These are phyloP conservation scores for Acanthacorydalis orientalis DNA, from an alignment of 2,888 invertebrate genomes.

Conservation along the genomic window DNA sequence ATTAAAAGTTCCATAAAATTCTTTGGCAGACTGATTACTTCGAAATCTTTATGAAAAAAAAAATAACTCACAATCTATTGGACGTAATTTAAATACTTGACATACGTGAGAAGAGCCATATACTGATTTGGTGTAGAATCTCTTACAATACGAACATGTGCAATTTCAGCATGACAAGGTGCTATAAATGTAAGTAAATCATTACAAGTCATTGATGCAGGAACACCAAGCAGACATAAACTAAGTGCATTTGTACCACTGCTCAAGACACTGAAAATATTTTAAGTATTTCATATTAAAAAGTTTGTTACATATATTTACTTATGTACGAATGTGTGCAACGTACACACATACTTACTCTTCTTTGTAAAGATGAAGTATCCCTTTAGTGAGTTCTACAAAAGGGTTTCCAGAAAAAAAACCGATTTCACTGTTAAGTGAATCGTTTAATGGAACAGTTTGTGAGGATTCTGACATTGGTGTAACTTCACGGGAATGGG, in stretches of 20 bases:
- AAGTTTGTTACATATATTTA: background rate
- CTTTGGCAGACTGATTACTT: conserved; percentile 61
- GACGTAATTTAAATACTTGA: background rate
- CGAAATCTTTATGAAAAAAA: conserved; percentile 35
- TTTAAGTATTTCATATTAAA: background rate
- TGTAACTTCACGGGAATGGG: conserved; percentile 33
- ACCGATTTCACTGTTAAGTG: conserved; percentile 35
- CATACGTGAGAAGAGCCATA: conserved; percentile 86
- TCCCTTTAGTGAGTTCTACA: conserved; percentile 92
- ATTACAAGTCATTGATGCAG: conserved; percentile 78
- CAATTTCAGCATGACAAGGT: conserved; percentile 78
- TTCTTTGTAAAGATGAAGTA: conserved; percentile 93
- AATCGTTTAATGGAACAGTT: conserved; percentile 16
- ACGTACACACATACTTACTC: conserved; percentile 47
- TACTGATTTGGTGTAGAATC: conserved; percentile 91
- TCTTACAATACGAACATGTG: conserved; percentile 79
- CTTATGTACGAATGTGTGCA: background rate
- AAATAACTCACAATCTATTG: conserved; percentile 1
- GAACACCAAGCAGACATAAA: conserved; percentile 77
- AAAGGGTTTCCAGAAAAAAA: conserved; percentile 95
- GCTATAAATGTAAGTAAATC: conserved; percentile 90
- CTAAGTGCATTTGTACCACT: conserved; percentile 53
- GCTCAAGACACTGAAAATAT: conserved; percentile 19
- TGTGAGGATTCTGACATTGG: conserved; percentile 15
- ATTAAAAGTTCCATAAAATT: conserved; percentile 87